Conservation (phyloP, 1,140 invertebrate genomes). For the Bombus pyrosoma region DNA sequence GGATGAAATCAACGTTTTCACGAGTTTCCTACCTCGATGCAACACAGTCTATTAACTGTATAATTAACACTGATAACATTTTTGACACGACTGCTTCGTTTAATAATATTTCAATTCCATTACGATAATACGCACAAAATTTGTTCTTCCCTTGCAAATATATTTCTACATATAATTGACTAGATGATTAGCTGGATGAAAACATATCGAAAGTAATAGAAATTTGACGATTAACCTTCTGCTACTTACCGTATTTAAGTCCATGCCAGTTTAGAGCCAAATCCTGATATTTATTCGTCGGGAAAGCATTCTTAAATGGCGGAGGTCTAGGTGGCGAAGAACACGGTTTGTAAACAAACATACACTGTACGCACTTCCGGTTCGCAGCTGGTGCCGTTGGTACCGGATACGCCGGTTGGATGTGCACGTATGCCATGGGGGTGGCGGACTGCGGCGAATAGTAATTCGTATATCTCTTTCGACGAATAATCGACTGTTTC, state of each 20-base stretch:
- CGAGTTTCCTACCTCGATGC: no score
- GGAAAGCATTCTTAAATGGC: conserved; percentile 65
- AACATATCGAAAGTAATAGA: background rate
- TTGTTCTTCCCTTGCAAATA: background rate
- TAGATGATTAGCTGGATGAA: background rate
- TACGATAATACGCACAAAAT: background rate
- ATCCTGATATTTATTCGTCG: conserved; percentile 71
- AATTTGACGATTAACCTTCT: background rate
- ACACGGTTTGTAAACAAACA: conserved; percentile 78
- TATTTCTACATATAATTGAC: background rate
- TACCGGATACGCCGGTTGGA: conserved; percentile 70
- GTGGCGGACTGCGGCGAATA: conserved; percentile 61
- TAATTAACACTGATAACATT: background rate
- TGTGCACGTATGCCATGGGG: conserved; percentile 79
- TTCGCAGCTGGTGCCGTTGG: conserved; percentile 58
- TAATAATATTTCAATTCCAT: background rate
- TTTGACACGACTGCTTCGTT: background rate
- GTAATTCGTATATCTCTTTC: conserved; percentile 59
- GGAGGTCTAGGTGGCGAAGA: conserved; percentile 56
- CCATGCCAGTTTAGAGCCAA: conserved; percentile 72
- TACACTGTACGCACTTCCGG: conserved; percentile 77
- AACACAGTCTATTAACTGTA: background rate
- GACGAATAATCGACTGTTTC: conserved; percentile 7
- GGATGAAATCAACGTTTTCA: no score
- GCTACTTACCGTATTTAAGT: conserved; percentile 77